Base-by-base conservation (phyloP, 2,113 vertebrate species). In the Silurus meridionalis region DNA sequence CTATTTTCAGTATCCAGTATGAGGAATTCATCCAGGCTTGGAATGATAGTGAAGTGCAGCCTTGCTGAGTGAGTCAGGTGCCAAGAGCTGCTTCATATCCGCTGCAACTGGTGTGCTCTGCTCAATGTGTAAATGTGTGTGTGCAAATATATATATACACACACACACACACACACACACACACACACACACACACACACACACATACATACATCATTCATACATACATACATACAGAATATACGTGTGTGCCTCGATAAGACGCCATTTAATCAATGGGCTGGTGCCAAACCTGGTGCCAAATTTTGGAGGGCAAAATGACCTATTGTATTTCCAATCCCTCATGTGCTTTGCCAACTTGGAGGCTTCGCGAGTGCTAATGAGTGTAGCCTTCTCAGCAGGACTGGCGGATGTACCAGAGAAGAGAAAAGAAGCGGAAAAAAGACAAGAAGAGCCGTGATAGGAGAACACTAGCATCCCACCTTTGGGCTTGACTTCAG, bases 251-350 rank as follows among this genome's bases (percentile, higher is more conserved):
- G 57, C 13, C 80, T 84, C 83, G 17, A 50, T 63, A 37, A 25
- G 64, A 9, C 46, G 85, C 79, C 83, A 85, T 82, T 83, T 61
- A 87, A 90, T 91, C 90, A 90, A 90, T 91, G 88, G 86, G 82
- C 87, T 86, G 89, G 91, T 87, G 92, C 91, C 87, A 84, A 57
- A 87, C 50, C 50, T n/a, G 48, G 83, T 92, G 93, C 91, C 92
- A 93, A 90, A 80, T 88, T 93, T 91, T 91, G 67, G 87, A 94
- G 91, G 92, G 88, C 91, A 89, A 93, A 88, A 90, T 91, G 93
- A 93, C 91, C 92, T 91, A 88, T 37, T 88, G 71, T 80, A 83
- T 88, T 92, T 89, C 90, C 82, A 86, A 79, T 85, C 25, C 81
- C 86, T 90, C 82, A 88, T 72, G 46, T 75, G n/a, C 84, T 25